phyloP scores from a whole-genome alignment of 1,140 invertebrate genomes.

The Trichomalopsis sarcophagae region DNA sequence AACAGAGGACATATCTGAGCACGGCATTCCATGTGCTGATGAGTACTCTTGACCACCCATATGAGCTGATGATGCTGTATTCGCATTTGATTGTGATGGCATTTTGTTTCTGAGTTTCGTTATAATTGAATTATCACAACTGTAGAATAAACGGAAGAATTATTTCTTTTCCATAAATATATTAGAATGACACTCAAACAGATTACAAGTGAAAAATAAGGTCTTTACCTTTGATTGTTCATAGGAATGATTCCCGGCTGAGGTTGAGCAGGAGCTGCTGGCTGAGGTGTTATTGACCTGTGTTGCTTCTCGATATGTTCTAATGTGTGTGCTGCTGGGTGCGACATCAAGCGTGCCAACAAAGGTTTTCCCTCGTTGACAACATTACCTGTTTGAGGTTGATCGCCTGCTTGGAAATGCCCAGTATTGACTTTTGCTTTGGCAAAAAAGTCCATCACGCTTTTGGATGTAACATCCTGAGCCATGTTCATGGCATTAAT shows the following conservation, averaged over 20 bases:
- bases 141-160: slow-evolving; percentile 12
- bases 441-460: slow-evolving; percentile 90
- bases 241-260: slow-evolving; percentile 49
- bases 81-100: slow-evolving; percentile 46
- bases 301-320: slow-evolving; percentile 93
- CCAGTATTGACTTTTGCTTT: slow-evolving; percentile 81
- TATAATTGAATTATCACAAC: slow-evolving; percentile 50
- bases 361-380: slow-evolving; percentile 75
- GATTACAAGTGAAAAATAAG: background rate
- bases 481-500: slow-evolving; percentile 61
- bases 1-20: slow-evolving; percentile 54
- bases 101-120: slow-evolving; percentile 47
- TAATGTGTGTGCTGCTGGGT: slow-evolving; percentile 85
- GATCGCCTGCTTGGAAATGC: slow-evolving; percentile 68
- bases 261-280: slow-evolving; percentile 59
- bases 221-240: slow-evolving; percentile 56
- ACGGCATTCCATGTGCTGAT: slow-evolving; percentile 16
- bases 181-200: background rate
- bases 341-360: slow-evolving; percentile 84
- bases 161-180: slow-evolving; percentile 4
- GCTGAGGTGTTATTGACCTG: slow-evolving; percentile 81
- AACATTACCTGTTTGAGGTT: slow-evolving; percentile 69
- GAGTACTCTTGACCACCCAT: slow-evolving; percentile 35
- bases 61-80: slow-evolving; percentile 7
- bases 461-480: slow-evolving; percentile 79